Evolutionary conservation across 2,797 vertebrate species (phyloP), one percentile per base, ranked within the genome.

Genomic region (Heteromormyrus szaboi): DNA sequence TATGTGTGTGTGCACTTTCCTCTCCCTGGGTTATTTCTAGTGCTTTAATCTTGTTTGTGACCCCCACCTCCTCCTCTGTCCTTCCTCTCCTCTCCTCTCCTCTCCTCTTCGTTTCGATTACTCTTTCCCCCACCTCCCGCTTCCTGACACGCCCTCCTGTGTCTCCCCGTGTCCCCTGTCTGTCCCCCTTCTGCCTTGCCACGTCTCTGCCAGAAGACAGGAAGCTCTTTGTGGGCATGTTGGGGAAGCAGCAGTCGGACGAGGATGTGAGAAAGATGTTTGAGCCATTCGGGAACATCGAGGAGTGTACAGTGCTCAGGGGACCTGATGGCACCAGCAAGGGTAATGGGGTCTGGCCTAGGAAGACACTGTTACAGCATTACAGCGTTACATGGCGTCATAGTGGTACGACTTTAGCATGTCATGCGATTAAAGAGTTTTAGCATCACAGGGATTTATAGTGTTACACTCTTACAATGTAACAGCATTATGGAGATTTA

Each of bases 151-250:
- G 22, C 56, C 50, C 9, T 14, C 87, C 50, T 91, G 33, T 1
- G 86, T 68, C 17, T 54, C 37, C 53, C 11, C 50, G 17, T 17
- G 29, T 88, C 53, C 54, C 79, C 41, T 86, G 88, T 83, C 9
- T 84, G 76, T 62, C 86, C 90, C 19, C 88, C 90, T 8, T 29
- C 53, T 9, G 79, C 22, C 50, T 46, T 86, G 90, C 85, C 22
- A 7, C 88, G 89, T 86, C 81, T 88, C 90, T 89, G 91, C 90
- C 93, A 95, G 97, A 98, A 96, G 98, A 98, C 94, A 96, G 98
- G 93, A 98, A 98, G 94, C 94, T 98, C 90, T 98, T 98, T 93
- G 98, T 98, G 89, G 97, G 98, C 87, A 98, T 98, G 98, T 93
- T 98, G 92, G 97, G 97, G 88, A 98, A 98, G 94, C 97, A 98